These are phyloP conservation scores for Cephalopachus bancanus DNA, from an alignment of 2,797 vertebrate species.

Conservation along the genomic window DNA sequence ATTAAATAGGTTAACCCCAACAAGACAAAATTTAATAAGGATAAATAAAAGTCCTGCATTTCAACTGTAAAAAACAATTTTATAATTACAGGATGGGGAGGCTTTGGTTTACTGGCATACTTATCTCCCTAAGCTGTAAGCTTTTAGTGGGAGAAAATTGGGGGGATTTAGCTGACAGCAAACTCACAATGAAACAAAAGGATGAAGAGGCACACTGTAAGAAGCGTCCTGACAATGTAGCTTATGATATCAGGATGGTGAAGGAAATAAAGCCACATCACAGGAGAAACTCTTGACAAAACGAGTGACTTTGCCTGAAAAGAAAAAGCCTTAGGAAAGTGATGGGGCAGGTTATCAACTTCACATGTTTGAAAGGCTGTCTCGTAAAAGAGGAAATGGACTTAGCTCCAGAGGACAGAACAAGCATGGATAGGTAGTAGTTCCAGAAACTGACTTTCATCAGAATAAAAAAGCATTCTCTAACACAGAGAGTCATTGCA, in stretches of 20 bases:
- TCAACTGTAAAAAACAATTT: constrained; percentile 56
- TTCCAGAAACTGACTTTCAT: neutral
- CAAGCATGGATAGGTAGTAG: fast-evolving
- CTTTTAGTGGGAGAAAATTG: constrained; percentile 60
- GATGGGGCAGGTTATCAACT: neutral
- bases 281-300: constrained; percentile 12
- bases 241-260: neutral
- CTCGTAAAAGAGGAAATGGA: neutral
- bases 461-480: neutral
- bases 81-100: constrained; percentile 52
- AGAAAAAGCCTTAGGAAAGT: neutral
- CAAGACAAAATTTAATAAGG: neutral
- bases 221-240: neutral
- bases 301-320: neutral
- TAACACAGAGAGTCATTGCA: neutral
- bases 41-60: neutral
- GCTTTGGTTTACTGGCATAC: neutral
- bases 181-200: constrained; percentile 19
- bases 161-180: constrained; percentile 45
- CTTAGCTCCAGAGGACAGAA: neutral
- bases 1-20: constrained; percentile 13
- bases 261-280: constrained; percentile 26
- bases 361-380: neutral
- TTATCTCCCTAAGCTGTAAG: constrained; percentile 51
- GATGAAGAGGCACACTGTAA: constrained; percentile 2